phyloP scores from a whole-genome alignment of 1,140 invertebrate genomes.

The Andrena cerasifolii region DNA sequence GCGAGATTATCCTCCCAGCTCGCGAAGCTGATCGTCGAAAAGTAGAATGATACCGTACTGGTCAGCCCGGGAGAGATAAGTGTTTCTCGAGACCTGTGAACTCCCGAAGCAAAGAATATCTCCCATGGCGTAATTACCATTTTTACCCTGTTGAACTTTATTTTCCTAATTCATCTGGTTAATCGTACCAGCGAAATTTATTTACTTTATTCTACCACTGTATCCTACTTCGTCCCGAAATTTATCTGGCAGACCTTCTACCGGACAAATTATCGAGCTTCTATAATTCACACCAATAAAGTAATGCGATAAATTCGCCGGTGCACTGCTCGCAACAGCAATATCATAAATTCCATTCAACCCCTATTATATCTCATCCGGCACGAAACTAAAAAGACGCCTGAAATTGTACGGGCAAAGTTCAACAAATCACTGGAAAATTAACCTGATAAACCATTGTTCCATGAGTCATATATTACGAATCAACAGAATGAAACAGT shows the following conservation, averaged over 20 bases:
- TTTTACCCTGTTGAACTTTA: too few species aligned
- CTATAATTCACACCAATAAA: neutral
- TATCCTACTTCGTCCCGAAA: neutral
- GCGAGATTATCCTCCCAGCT: slow-evolving; percentile 51
- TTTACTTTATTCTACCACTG: neutral
- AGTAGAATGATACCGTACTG: slow-evolving; percentile 6
- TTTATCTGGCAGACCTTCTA: neutral
- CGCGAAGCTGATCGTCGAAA: slow-evolving; percentile 33
- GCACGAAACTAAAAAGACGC: neutral
- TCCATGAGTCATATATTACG: too few species aligned
- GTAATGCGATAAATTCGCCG: slow-evolving; percentile 1
- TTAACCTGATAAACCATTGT: too few species aligned
- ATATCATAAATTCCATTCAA: slow-evolving; percentile 11
- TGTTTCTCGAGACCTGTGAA: neutral
- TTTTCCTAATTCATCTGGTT: too few species aligned
- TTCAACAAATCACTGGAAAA: neutral
- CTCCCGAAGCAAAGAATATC: too few species aligned
- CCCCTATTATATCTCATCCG: neutral
- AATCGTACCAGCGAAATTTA: too few species aligned
- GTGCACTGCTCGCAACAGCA: neutral
- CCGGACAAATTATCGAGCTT: neutral
- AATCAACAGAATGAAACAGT: too few species aligned
- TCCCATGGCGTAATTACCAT: too few species aligned
- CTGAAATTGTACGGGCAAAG: neutral
- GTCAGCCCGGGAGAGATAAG: neutral